Percentiles rank a stretch among this genome's conserved stretches.
Conservation (phyloP, 2,888 invertebrate genomes). For the Heliconius ethilla region DNA sequence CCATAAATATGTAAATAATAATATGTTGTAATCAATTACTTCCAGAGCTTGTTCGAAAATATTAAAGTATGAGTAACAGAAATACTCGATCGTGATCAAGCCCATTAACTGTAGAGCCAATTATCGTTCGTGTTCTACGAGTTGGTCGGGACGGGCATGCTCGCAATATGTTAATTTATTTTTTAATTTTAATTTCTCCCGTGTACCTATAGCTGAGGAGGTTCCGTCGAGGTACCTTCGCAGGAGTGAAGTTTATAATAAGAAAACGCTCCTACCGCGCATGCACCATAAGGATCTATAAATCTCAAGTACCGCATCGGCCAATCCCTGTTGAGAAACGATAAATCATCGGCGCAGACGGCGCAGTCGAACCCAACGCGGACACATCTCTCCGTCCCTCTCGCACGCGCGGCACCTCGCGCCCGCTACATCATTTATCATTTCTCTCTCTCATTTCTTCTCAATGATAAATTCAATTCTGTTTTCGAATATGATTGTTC, state of each 20-base stretch:
- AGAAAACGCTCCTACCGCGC: constrained; percentile 81
- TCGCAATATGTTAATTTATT: constrained; percentile 78
- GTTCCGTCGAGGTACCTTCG: constrained; percentile 72
- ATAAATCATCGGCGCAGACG: constrained; percentile 79
- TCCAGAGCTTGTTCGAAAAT: constrained; percentile 33
- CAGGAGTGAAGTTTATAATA: constrained; percentile 81
- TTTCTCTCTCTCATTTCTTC: constrained; percentile 77
- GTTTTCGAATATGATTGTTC: constrained; percentile 80
- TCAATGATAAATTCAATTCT: constrained; percentile 82
- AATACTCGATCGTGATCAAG: constrained; percentile 57
- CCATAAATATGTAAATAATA: constrained; percentile 24
- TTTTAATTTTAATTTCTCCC: constrained; percentile 79
- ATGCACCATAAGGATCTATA: constrained; percentile 79
- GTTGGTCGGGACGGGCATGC: constrained; percentile 44
- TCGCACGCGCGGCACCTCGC: constrained; percentile 62
- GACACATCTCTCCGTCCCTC: constrained; percentile 58
- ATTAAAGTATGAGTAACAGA: constrained; percentile 42
- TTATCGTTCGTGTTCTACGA: constrained; percentile 63
- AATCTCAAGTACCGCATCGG: constrained; percentile 80
- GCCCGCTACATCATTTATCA: constrained; percentile 76
- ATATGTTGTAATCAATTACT: constrained; percentile 38
- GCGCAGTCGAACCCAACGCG: constrained; percentile 68
- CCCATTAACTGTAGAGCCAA: constrained; percentile 69
- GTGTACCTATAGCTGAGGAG: constrained; percentile 62
- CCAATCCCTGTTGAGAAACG: constrained; percentile 81